Conservation (phyloP, 2,113 vertebrate genomes). For the Canis aureus region DNA sequence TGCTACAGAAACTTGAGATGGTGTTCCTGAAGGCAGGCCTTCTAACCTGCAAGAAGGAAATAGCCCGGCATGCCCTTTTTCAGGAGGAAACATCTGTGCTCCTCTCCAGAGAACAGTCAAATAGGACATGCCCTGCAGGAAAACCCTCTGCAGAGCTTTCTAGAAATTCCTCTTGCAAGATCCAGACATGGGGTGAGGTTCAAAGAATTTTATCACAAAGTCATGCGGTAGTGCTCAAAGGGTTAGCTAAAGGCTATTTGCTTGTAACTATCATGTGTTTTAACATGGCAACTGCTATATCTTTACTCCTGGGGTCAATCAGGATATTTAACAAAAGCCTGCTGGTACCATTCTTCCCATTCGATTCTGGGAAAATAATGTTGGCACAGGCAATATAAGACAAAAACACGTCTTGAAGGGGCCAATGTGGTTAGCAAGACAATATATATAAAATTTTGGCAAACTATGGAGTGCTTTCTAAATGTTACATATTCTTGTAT, state of each 20-base stretch:
- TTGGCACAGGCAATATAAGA: too few species aligned
- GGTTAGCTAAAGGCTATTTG: not conserved
- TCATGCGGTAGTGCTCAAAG: not conserved
- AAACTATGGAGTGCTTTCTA: not conserved
- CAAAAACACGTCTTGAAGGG: not conserved
- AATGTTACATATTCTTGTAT: not conserved
- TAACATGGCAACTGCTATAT: not conserved
- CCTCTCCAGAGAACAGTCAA: slow-evolving; percentile 36
- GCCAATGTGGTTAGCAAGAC: not conserved
- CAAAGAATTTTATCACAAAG: not conserved
- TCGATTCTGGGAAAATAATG: not conserved
- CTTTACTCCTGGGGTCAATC: not conserved
- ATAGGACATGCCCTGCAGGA: not conserved
- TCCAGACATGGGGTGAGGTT: not conserved
- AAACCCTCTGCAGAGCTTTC: slow-evolving; percentile 55
- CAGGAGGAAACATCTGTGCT: slow-evolving; percentile 70
- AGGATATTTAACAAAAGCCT: not conserved
- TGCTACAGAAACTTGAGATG: slow-evolving; percentile 37
- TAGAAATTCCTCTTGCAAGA: not conserved
- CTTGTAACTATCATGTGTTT: not conserved
- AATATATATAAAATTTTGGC: not conserved
- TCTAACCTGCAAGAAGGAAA: not conserved
- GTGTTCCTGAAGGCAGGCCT: slow-evolving; percentile 45
- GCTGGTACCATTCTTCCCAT: not conserved
- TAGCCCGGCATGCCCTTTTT: slow-evolving; percentile 52